phyloP scores from a whole-genome alignment of 2,797 vertebrate species.

The Semaprochilodus insignis region DNA sequence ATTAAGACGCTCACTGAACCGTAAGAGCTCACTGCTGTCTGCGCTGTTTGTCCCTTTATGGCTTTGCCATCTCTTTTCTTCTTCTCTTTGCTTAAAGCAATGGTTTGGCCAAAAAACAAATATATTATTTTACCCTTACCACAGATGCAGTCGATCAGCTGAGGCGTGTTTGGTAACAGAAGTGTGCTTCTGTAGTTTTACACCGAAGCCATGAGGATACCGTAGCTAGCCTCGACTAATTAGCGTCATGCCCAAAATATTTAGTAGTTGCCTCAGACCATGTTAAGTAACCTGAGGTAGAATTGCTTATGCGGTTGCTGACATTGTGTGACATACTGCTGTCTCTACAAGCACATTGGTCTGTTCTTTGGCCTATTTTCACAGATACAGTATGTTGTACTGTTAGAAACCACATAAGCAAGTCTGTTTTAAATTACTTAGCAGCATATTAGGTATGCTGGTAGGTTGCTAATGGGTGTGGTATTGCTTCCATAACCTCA shows the following conservation, averaged over 20 bases:
- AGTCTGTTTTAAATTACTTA: too few species aligned
- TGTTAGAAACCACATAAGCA: too few species aligned
- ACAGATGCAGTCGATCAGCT: background rate
- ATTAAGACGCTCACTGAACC: constrained; percentile 46
- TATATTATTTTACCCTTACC: background rate
- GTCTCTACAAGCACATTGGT: too few species aligned
- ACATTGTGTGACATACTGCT: too few species aligned
- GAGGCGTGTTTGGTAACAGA: background rate
- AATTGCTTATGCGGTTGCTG: too few species aligned
- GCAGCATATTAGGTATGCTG: too few species aligned
- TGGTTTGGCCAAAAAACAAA: background rate
- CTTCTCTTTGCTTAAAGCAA: constrained; percentile 2
- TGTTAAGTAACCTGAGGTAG: too few species aligned
- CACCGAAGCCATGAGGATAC: background rate
- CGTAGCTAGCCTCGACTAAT: background rate
- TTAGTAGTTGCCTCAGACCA: too few species aligned
- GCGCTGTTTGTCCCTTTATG: constrained; percentile 39
- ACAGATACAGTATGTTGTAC: too few species aligned
- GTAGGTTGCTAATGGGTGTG: too few species aligned
- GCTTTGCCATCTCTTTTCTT: constrained; percentile 18
- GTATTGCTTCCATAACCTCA: too few species aligned
- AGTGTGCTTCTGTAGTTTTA: background rate
- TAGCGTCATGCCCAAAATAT: background rate
- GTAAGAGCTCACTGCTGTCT: constrained; percentile 35
- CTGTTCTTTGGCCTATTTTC: too few species aligned